Evolutionary conservation across 2,797 vertebrate genomes (phyloP).

Genomic region (Garrulus glandarius): DNA sequence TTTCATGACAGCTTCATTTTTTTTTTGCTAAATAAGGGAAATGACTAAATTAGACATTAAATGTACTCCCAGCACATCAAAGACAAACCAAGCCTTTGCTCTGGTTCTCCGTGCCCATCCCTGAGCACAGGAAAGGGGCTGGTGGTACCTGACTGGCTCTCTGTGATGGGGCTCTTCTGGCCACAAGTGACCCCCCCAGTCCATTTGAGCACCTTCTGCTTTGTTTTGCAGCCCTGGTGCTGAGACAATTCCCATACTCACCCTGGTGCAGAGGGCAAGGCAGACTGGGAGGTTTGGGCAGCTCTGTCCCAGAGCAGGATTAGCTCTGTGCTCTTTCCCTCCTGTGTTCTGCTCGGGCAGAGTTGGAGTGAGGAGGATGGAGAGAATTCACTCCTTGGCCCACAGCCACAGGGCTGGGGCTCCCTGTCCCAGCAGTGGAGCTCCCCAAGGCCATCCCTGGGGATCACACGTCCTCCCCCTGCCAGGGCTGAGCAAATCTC

Average conservation of each 20-base stretch:
- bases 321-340: background rate
- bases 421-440: background rate
- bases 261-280: background rate
- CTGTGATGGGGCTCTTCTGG: background rate
- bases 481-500: background rate
- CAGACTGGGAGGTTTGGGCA: background rate
- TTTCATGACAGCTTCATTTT: background rate
- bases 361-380: background rate
- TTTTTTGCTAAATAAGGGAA: background rate
- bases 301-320: background rate
- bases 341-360: background rate
- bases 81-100: background rate
- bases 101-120: background rate
- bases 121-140: background rate
- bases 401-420: background rate
- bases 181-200: background rate
- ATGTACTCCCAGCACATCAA: background rate
- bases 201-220: background rate
- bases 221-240: background rate
- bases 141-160: fast-evolving
- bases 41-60: background rate
- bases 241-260: background rate
- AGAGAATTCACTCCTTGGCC: background rate
- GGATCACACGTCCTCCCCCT: fast-evolving
- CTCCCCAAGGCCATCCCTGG: background rate